Base-by-base conservation (phyloP, 2,888 invertebrate genomes). In the Meliscaeva auricollis region DNA sequence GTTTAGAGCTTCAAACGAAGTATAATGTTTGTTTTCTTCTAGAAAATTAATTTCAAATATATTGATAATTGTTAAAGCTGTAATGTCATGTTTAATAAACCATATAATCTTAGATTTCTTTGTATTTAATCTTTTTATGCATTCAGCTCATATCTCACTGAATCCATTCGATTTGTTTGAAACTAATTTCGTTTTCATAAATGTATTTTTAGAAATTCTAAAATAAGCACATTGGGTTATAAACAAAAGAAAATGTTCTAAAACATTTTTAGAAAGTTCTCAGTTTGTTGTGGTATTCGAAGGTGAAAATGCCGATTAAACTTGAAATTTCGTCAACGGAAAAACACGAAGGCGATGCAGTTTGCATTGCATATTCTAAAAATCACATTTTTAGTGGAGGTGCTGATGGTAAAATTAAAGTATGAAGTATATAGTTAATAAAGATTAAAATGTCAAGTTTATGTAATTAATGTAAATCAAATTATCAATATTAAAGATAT, bases 321-420 rank as follows among this genome's bases (percentile, higher is more conserved):
- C 88, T 92, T 64, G 90, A 90, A 80, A 88, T 89, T 88, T 87
- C 88, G 20, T 90, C 91, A 0, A 22, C 80, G 3, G 91, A 90
- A 75, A 90, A 91, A 48, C 92, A 92, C 77, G 91, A 91, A 82
- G 92, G 92, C 26, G 92, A 92, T 88, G 90, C 90, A 72, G 90
- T 90, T 52, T 90, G 90, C 78, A 81, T 92, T 75, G 87, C 88
- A 41, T 91, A 89, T 85, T 89, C 87, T 52, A 88, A 90, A 52
- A 89, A 89, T 64, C 88, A 90, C 87, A 87, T 92, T 66, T 92
- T 90, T 87, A 91, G 90, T 56, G 91, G 91, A 46, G 92, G 92
- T 11, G 91, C 91, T n/a, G 92, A 92, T 89, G 92, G 92, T 22
- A 91, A 91, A 89, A 91, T 92, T 76, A 91, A 91, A 87, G 92